These are phyloP conservation scores for Hetaerina titia DNA, from an alignment of 2,888 invertebrate species.

Conservation along the genomic window DNA sequence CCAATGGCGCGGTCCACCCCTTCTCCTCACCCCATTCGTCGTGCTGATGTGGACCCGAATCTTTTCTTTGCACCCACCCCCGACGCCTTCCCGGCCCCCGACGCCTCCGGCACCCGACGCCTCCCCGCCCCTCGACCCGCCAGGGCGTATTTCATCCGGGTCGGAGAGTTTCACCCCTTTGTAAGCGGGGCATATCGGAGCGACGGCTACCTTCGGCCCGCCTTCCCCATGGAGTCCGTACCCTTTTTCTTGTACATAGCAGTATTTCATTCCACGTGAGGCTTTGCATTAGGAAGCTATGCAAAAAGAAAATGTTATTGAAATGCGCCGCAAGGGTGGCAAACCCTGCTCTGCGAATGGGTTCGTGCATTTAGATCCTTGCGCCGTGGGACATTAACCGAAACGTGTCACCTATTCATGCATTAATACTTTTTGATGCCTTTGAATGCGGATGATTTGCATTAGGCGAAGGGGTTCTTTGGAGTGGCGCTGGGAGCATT, in stretches of 20 bases:
- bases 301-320: neutral
- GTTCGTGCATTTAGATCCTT: no score
- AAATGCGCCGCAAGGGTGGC: neutral
- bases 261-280: conserved; percentile 10
- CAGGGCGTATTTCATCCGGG: conserved; percentile 23
- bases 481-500: neutral
- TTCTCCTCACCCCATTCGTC: neutral
- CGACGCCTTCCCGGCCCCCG: neutral
- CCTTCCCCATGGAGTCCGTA: neutral
- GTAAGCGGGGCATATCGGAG: conserved; percentile 29
- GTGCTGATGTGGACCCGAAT: neutral
- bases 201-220: neutral
- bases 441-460: neutral
- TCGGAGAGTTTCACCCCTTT: neutral
- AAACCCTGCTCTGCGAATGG: neutral
- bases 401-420: neutral
- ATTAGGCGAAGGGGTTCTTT: neutral
- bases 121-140: no score
- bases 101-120: neutral
- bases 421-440: neutral
- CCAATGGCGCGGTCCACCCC: no score
- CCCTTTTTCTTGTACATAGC: neutral
- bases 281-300: neutral
- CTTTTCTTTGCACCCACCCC: neutral
- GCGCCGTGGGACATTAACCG: no score